phyloP scores from a whole-genome alignment of 2,888 invertebrate species.

The Eupsilia transversa region DNA sequence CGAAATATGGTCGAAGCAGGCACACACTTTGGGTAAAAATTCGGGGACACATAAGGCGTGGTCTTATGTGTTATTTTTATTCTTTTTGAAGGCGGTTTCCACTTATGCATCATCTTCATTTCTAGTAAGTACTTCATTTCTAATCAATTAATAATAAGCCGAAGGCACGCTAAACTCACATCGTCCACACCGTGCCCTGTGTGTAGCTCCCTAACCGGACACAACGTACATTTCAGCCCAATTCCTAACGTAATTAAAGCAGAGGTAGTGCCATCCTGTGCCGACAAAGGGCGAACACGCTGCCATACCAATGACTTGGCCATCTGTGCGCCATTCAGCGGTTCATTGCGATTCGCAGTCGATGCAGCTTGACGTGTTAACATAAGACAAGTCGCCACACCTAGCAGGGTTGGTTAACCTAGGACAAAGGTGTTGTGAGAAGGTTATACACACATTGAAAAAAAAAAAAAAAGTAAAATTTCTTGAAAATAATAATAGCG shows the following conservation, averaged over 20 bases:
- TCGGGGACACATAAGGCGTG: not conserved
- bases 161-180: not conserved
- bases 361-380: slow-evolving; percentile 42
- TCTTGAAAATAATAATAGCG: too few species aligned
- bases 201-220: slow-evolving; percentile 38
- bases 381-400: slow-evolving; percentile 14
- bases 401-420: slow-evolving; percentile 34
- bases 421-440: not conserved
- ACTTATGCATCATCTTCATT: not conserved
- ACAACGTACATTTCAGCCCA: slow-evolving; percentile 16
- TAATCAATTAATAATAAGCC: not conserved
- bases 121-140: too few species aligned
- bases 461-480: too few species aligned
- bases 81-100: not conserved
- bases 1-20: too few species aligned
- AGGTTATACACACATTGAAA: not conserved
- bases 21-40: not conserved
- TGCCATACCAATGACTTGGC: slow-evolving; percentile 51
- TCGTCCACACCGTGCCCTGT: not conserved
- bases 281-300: slow-evolving; percentile 50
- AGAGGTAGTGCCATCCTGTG: not conserved
- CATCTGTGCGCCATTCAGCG: slow-evolving; percentile 57
- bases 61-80: not conserved
- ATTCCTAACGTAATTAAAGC: slow-evolving; percentile 44
- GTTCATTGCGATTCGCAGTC: slow-evolving; percentile 49